phyloP scores from a whole-genome alignment of 1,140 invertebrate species.

The Palaemon carinicauda region DNA sequence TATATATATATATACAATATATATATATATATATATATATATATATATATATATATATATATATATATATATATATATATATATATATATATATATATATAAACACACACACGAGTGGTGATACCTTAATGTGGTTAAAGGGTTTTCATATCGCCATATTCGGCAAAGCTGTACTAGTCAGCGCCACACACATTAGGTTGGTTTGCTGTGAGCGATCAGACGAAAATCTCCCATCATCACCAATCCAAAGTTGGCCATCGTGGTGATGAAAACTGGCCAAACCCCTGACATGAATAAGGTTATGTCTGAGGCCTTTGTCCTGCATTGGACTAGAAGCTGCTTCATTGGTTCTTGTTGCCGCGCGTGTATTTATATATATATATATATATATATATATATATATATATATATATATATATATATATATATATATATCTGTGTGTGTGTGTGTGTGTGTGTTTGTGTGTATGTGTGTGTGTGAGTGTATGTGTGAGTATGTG shows the following conservation, averaged over 20 bases:
- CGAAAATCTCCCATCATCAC: too few relatives aligned
- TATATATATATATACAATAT: too few relatives aligned
- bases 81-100: slow-evolving; percentile 9
- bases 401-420: slow-evolving; percentile 19
- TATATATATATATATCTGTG: slow-evolving; percentile 13
- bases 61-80: slow-evolving; percentile 9
- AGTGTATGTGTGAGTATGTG: background rate
- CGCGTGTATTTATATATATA: background rate
- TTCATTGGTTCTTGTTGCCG: background rate
- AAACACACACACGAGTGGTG: background rate
- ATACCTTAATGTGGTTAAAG: background rate
- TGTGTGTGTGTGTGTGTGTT: background rate
- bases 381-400: slow-evolving; percentile 2
- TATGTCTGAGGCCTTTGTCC: too few relatives aligned
- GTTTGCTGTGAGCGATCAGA: too few relatives aligned
- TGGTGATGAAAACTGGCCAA: too few relatives aligned
- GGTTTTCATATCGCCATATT: too few relatives aligned
- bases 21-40: background rate
- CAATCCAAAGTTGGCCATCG: too few relatives aligned
- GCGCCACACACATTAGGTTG: too few relatives aligned
- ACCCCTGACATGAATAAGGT: too few relatives aligned
- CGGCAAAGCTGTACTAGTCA: too few relatives aligned
- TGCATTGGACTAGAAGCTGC: too few relatives aligned
- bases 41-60: background rate
- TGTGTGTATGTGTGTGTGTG: background rate